A percentile compares a stretch with the other conserved stretches of the same genome.
These are phyloP conservation scores for Ctena decussata DNA, from an alignment of 2,888 invertebrate genomes.

Conservation along the genomic window DNA sequence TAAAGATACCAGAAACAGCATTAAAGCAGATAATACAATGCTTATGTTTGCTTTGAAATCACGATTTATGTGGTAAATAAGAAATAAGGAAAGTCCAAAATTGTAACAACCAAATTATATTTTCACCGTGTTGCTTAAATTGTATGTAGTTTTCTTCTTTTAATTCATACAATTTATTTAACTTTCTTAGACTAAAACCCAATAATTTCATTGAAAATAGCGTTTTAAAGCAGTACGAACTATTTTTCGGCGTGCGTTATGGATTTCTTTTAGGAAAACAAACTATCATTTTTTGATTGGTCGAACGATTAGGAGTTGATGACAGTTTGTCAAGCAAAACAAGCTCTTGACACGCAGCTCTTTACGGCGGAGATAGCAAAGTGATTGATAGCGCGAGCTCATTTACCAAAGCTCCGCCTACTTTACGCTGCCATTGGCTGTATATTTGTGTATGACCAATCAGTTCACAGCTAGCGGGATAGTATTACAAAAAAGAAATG, in stretches of 20 bases:
- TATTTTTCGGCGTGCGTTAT: background rate
- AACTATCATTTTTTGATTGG: slow-evolving; percentile 41
- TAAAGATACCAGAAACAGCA: no score
- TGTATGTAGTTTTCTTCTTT: no score
- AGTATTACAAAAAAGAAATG: slow-evolving; percentile 22
- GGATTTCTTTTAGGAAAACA: background rate
- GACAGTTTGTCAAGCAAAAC: slow-evolving; percentile 60
- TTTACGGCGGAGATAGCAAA: slow-evolving; percentile 11
- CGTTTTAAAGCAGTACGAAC: no score
- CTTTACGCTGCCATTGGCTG: slow-evolving; percentile 59
- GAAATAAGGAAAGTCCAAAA: no score
- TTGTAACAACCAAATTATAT: no score
- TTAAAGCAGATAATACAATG: no score
- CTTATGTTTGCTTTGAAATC: no score
- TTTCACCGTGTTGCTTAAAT: no score
- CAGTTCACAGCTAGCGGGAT: slow-evolving; percentile 17
- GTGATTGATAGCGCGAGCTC: slow-evolving; percentile 60
- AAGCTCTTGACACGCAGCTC: slow-evolving; percentile 41
- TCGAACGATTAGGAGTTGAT: slow-evolving; percentile 23
- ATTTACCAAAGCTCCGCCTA: slow-evolving; percentile 62
- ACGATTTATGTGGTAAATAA: no score
- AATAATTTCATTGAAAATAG: no score
- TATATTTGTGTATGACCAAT: slow-evolving; percentile 50
- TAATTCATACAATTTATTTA: no score
- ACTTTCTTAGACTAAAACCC: no score